Percentiles rank a stretch among this genome's conserved stretches.
Conservation (phyloP, 1,140 invertebrate genomes). For the Leptinotarsa texana region DNA sequence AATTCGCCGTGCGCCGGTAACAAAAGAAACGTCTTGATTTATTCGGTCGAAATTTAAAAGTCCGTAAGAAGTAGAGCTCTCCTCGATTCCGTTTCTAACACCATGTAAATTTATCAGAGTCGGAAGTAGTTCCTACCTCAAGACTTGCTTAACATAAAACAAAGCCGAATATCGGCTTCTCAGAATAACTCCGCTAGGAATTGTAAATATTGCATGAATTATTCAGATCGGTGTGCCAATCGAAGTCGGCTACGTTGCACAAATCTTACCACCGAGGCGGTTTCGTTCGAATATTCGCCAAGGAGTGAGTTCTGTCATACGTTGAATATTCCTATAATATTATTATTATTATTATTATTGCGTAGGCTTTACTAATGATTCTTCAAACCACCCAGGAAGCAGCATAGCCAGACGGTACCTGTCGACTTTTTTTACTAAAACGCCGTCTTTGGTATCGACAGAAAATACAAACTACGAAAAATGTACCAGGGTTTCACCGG, state of each 20-base stretch:
- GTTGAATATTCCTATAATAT: no score
- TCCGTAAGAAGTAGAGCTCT: neutral
- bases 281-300: neutral
- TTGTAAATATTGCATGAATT: constrained; percentile 27
- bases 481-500: no score
- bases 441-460: no score
- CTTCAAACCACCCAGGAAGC: no score
- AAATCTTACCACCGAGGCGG: neutral
- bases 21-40: neutral
- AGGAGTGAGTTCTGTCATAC: neutral
- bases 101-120: constrained; percentile 25
- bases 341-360: no score
- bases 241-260: constrained; percentile 3
- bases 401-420: no score
- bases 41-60: neutral
- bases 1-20: neutral
- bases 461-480: no score
- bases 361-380: no score
- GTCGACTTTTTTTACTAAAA: no score
- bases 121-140: constrained; percentile 21
- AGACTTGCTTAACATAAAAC: constrained; percentile 21
- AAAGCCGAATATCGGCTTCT: constrained; percentile 21
- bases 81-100: constrained; percentile 15
- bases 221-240: constrained; percentile 9
- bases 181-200: constrained; percentile 17